Percentiles rank a stretch among this genome's conserved stretches.
phyloP scores from a whole-genome alignment of 2,113 vertebrate genomes.

The Pionites leucogaster region DNA sequence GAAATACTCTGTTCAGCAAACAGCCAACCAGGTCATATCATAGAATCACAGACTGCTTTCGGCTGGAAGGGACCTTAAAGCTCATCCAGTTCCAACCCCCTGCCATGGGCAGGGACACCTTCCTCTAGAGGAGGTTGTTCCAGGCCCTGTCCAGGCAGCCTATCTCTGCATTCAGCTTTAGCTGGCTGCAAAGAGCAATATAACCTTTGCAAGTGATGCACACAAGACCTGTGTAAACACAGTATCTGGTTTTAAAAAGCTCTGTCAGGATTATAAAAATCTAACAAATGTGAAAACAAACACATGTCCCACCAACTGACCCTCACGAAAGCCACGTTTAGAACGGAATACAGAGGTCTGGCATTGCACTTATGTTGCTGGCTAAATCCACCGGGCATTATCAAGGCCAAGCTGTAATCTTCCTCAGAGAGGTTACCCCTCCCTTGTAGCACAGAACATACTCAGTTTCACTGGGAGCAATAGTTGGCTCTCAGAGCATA shows the following conservation, averaged over 20 bases:
- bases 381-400: neutral
- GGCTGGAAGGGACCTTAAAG: neutral
- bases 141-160: neutral
- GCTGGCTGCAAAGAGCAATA: neutral
- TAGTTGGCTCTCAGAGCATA: neutral
- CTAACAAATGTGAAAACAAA: neutral
- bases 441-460: neutral
- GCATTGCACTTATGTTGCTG: neutral
- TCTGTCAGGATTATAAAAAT: neutral
- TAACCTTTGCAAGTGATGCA: neutral
- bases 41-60: neutral
- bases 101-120: neutral
- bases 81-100: neutral
- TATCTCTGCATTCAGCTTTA: neutral
- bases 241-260: neutral
- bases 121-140: neutral
- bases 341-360: neutral
- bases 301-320: neutral
- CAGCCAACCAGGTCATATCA: neutral
- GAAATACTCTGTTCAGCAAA: neutral
- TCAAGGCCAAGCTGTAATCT: neutral
- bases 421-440: neutral
- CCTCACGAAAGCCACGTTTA: rapidly evolving
- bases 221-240: neutral
- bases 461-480: neutral